Conservation (phyloP, 2,113 vertebrate species). For the Aegithalos caudatus region DNA sequence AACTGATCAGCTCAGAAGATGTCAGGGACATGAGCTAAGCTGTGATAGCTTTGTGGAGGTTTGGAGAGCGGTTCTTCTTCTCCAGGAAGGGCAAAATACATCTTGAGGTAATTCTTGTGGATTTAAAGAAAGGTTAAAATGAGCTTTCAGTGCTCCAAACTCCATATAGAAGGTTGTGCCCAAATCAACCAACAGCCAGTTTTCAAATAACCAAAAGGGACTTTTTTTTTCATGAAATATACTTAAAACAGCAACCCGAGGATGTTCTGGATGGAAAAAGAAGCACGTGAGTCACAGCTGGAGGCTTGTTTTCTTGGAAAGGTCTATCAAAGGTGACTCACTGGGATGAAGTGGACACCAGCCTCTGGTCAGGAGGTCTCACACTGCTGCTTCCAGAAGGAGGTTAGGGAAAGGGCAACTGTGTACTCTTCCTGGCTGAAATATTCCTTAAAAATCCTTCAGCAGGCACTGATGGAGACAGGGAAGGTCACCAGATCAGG, state of each 20-base stretch:
- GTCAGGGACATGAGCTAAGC: background rate
- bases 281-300: rapidly evolving
- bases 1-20: background rate
- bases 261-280: background rate
- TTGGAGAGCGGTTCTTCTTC: background rate
- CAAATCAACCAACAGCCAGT: too few species aligned
- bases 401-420: background rate
- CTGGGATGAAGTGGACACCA: background rate
- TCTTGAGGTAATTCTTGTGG: background rate
- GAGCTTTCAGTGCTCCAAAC: background rate
- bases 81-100: background rate
- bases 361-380: background rate
- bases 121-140: background rate
- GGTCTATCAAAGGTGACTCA: background rate
- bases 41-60: background rate
- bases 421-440: background rate
- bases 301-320: background rate
- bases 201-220: background rate
- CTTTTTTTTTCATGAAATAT: background rate
- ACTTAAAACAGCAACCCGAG: background rate
- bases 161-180: background rate
- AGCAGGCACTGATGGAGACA: background rate
- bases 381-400: background rate
- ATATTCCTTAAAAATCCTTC: background rate
- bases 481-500: background rate